A percentile compares a stretch with the other conserved stretches of the same genome.
phyloP scores from a whole-genome alignment of 2,797 vertebrate genomes.

The Gobio occitaniae region DNA sequence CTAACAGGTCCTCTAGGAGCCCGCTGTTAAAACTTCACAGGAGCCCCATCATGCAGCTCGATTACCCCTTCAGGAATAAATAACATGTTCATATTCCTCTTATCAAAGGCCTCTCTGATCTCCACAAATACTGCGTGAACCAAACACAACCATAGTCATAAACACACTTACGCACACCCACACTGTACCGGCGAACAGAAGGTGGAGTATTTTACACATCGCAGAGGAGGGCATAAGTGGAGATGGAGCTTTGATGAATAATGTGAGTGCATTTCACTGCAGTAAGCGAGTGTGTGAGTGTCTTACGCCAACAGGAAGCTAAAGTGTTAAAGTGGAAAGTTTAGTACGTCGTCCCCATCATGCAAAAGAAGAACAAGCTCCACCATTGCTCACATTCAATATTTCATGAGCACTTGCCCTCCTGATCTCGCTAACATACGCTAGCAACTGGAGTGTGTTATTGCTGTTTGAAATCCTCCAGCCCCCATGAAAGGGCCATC shows the following conservation, averaged over 20 bases:
- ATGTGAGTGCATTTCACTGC: neutral
- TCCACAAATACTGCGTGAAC: constrained; percentile 32
- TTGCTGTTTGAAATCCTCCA: constrained; percentile 67
- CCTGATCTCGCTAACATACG: constrained; percentile 64
- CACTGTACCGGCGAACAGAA: constrained; percentile 3
- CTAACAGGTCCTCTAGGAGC: constrained; percentile 14
- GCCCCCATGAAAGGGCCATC: constrained; percentile 62
- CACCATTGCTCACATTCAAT: constrained; percentile 69
- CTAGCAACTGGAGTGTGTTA: constrained; percentile 70
- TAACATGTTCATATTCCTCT: constrained; percentile 39
- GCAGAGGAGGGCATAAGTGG: constrained; percentile 34
- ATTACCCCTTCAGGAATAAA: constrained; percentile 44
- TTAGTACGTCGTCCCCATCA: constrained; percentile 63
- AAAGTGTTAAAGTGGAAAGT: constrained; percentile 75
- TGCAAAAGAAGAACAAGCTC: constrained; percentile 58
- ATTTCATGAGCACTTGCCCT: constrained; percentile 78
- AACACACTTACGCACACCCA: constrained; percentile 19
- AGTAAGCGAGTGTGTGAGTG: constrained; percentile 39
- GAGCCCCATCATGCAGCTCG: constrained; percentile 27
- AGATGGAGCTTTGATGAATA: constrained; percentile 46
- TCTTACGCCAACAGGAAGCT: constrained; percentile 61
- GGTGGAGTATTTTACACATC: constrained; percentile 35
- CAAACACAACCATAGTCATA: constrained; percentile 24
- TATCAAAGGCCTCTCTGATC: constrained; percentile 49
- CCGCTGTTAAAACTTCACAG: constrained; percentile 38